Percentiles rank a stretch among this genome's conserved stretches.
Evolutionary conservation across 2,113 vertebrate species (phyloP).

Genomic region (Sinocyclocheilus rhinocerous): DNA sequence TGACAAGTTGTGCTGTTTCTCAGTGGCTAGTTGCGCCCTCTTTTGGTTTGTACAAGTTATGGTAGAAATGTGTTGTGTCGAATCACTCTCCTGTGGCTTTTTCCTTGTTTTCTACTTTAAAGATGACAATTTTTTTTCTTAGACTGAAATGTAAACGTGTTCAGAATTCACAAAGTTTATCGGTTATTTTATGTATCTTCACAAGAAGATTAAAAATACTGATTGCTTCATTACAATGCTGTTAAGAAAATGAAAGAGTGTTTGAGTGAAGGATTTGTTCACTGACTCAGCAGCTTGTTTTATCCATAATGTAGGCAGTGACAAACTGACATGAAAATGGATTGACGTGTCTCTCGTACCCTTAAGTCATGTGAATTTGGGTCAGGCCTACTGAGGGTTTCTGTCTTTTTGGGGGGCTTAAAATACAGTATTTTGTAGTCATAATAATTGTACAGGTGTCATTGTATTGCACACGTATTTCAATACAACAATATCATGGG

Average conservation of each 20-base stretch:
- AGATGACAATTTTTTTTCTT: background rate
- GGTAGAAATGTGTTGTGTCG: background rate
- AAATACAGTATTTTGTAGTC: conserved; percentile 21
- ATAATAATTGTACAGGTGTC: conserved; percentile 7
- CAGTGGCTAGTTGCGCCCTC: conserved; percentile 51
- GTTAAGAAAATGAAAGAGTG: conserved; percentile 21
- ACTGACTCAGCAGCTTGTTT: conserved; percentile 23
- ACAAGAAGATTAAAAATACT: background rate
- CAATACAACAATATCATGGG: background rate
- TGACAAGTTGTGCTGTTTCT: conserved; percentile 23
- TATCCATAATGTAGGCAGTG: conserved; percentile 34
- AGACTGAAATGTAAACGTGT: background rate
- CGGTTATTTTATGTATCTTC: background rate
- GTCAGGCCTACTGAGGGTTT: conserved; percentile 35
- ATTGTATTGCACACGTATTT: background rate
- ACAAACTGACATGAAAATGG: conserved; percentile 31
- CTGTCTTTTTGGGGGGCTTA: background rate
- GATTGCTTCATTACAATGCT: conserved; percentile 21
- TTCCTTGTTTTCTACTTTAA: background rate
- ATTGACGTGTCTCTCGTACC: conserved; percentile 28
- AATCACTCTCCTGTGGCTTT: background rate
- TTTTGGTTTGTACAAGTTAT: conserved; percentile 39
- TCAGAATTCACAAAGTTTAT: background rate
- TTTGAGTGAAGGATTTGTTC: conserved; percentile 24
- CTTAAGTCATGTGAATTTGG: conserved; percentile 44